phyloP scores from a whole-genome alignment of 2,888 invertebrate species.

The Heliconius sara region DNA sequence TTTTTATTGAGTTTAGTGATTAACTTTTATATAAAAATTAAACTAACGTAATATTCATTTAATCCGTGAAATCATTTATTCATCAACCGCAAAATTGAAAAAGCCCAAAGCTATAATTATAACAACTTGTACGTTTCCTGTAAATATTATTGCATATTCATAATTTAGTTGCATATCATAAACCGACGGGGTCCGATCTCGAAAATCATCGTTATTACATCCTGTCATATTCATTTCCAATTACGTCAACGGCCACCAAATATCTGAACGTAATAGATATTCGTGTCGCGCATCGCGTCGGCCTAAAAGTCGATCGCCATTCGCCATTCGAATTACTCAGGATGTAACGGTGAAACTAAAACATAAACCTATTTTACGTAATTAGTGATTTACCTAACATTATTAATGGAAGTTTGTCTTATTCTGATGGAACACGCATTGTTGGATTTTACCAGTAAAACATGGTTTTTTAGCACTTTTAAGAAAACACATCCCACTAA shows the following conservation, averaged over 20 bases:
- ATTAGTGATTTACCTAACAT: not conserved
- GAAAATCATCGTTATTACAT: conserved; percentile 36
- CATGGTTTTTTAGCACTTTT: no score
- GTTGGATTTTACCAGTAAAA: no score
- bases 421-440: no score
- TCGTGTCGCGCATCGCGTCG: conserved; percentile 23
- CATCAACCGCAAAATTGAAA: not conserved
- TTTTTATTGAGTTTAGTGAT: not conserved
- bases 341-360: conserved; percentile 30
- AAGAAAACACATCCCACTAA: no score
- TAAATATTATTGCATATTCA: conserved; percentile 20
- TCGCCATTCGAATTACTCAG: conserved; percentile 27
- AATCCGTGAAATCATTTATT: not conserved
- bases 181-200: conserved; percentile 9
- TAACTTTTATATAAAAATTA: no score
- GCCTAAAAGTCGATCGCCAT: conserved; percentile 16
- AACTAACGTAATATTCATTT: no score
- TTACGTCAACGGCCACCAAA: conserved; percentile 28
- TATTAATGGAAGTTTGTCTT: not conserved
- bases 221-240: conserved; percentile 27
- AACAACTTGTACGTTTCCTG: conserved; percentile 14
- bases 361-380: conserved; percentile 33
- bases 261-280: conserved; percentile 27
- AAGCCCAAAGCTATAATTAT: conserved; percentile 18
- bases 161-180: conserved; percentile 21